A percentile compares a stretch with the other conserved stretches of the same genome.
Conservation (phyloP, 2,888 invertebrate genomes). For the Epicampocera succincta region DNA sequence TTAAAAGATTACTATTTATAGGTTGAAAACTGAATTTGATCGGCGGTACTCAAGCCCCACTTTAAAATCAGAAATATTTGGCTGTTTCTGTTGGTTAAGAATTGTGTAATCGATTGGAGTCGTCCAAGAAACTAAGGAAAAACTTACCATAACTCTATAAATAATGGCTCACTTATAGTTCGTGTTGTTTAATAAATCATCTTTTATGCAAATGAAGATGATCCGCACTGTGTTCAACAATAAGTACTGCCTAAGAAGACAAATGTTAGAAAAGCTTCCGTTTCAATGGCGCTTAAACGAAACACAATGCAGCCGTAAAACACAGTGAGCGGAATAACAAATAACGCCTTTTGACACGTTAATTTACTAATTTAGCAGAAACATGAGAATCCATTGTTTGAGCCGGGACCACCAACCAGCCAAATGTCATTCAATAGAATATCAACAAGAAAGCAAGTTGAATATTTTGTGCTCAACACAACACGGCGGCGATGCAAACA, state of each 20-base stretch:
- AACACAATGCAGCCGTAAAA: slow-evolving; percentile 17
- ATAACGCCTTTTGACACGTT: slow-evolving; percentile 71
- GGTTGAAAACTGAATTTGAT: no score
- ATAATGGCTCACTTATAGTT: slow-evolving; percentile 27
- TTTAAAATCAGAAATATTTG: neutral
- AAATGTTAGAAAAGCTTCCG: slow-evolving; percentile 12
- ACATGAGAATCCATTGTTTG: slow-evolving; percentile 70
- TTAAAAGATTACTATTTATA: no score
- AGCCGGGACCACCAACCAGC: slow-evolving; percentile 49
- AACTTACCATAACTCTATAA: slow-evolving; percentile 38
- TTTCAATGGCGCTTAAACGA: slow-evolving; percentile 37
- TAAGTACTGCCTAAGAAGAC: slow-evolving; percentile 11
- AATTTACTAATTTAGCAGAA: slow-evolving; percentile 75
- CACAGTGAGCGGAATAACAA: slow-evolving; percentile 65
- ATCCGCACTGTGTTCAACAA: neutral
- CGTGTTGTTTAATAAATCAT: slow-evolving; percentile 34
- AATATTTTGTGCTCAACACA: neutral
- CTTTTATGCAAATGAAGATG: slow-evolving; percentile 56
- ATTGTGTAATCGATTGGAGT: neutral
- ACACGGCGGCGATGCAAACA: slow-evolving; percentile 17
- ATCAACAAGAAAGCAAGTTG: slow-evolving; percentile 41
- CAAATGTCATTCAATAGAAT: slow-evolving; percentile 22
- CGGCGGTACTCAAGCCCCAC: neutral
- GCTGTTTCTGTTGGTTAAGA: neutral
- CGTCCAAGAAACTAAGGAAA: neutral